Percentiles rank a stretch among this genome's conserved stretches.
Conservation (phyloP, 2,888 invertebrate genomes). For the Pheosia tremula region DNA sequence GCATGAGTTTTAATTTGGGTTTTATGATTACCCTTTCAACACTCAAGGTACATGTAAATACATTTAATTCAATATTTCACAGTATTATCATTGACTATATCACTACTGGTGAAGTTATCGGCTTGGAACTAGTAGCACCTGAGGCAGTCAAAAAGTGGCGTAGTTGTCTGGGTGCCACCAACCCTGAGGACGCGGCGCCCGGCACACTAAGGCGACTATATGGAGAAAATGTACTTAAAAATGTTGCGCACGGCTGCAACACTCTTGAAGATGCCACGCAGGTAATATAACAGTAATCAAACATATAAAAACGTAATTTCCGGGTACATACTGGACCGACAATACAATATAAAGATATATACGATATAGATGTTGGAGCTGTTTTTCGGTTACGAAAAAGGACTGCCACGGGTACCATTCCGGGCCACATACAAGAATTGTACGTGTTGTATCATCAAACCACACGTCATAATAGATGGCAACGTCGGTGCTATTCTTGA, state of each 20-base stretch:
- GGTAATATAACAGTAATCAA: constrained; percentile 33
- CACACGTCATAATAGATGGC: constrained; percentile 93
- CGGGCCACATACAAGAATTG: constrained; percentile 87
- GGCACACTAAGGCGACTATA: constrained; percentile 86
- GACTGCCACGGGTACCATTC: constrained; percentile 57
- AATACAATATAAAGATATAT: neutral
- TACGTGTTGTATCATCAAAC: constrained; percentile 94
- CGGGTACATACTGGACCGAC: too few relatives aligned
- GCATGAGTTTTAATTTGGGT: too few relatives aligned
- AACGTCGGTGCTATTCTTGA: constrained; percentile 89
- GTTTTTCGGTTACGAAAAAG: constrained; percentile 68
- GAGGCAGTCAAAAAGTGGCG: constrained; percentile 87
- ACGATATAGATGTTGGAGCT: constrained; percentile 60
- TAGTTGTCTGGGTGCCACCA: constrained; percentile 86
- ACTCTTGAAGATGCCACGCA: constrained; percentile 80
- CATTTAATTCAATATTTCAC: constrained; percentile 2
- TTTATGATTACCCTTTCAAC: too few relatives aligned
- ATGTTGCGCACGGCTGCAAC: constrained; percentile 89
- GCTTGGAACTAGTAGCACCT: constrained; percentile 89
- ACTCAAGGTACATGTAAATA: too few relatives aligned
- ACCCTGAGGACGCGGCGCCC: constrained; percentile 85
- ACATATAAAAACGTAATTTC: too few relatives aligned
- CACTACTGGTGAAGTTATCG: constrained; percentile 89
- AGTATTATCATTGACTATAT: constrained; percentile 87
- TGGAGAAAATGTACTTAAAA: constrained; percentile 87